Evolutionary conservation across 2,888 invertebrate genomes (phyloP).

Genomic region (Latrodectus hesperus): DNA sequence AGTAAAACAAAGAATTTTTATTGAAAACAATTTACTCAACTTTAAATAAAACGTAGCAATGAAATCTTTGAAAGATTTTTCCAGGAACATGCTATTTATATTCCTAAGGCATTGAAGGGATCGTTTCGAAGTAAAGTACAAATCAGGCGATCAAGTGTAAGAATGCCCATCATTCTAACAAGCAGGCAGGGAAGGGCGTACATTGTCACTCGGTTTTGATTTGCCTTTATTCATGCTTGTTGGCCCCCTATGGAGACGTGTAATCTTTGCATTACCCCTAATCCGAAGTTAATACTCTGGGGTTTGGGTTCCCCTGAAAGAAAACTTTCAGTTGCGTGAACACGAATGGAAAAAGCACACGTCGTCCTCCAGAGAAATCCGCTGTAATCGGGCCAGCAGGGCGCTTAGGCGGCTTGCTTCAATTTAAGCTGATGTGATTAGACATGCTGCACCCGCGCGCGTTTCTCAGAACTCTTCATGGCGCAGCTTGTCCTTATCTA

Average conservation of each 20-base stretch:
- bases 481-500: no score
- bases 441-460: conserved; percentile 55
- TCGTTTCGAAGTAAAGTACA: no score
- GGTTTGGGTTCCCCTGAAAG: conserved; percentile 10
- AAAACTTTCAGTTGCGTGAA: conserved; percentile 44
- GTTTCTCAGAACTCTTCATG: background rate
- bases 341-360: conserved; percentile 24
- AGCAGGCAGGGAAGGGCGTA: background rate
- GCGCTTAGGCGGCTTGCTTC: background rate
- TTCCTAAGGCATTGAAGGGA: no score
- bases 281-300: conserved; percentile 50
- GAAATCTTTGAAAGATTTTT: no score
- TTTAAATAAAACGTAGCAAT: no score
- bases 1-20: no score
- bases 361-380: conserved; percentile 22
- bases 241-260: conserved; percentile 42
- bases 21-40: no score
- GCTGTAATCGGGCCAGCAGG: conserved; percentile 26
- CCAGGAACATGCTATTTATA: no score
- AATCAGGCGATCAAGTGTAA: no score
- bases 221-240: conserved; percentile 7
- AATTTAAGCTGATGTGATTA: conserved; percentile 16
- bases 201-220: background rate
- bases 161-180: no score
- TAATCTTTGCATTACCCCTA: conserved; percentile 55